Conservation (phyloP, 2,888 invertebrate genomes). For the Netelia melanura region DNA sequence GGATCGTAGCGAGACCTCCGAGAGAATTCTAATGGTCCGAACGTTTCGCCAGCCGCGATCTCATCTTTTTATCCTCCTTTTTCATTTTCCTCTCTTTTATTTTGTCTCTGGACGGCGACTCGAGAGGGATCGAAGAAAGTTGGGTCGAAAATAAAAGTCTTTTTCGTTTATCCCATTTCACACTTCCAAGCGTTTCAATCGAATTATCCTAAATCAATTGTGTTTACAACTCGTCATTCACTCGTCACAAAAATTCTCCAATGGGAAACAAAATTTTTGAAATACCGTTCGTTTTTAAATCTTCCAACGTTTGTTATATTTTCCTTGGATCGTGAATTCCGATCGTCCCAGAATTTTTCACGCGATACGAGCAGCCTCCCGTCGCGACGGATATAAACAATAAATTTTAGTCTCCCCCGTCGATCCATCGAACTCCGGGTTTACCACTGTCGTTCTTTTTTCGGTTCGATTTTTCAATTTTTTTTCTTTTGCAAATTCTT, state of each 20-base stretch:
- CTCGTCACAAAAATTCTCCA: too few species aligned
- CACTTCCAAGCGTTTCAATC: too few species aligned
- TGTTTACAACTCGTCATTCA: too few species aligned
- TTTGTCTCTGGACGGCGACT: not conserved
- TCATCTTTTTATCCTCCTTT: not conserved
- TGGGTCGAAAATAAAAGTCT: too few species aligned
- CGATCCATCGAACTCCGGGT: constrained; percentile 8
- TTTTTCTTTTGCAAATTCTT: not conserved
- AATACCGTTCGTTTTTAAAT: too few species aligned
- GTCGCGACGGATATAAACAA: constrained; percentile 49
- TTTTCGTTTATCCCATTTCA: too few species aligned
- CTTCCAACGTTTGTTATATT: constrained; percentile 6
- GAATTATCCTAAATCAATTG: too few species aligned
- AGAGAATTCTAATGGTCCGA: not conserved
- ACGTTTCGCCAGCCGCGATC: not conserved
- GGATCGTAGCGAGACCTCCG: not conserved
- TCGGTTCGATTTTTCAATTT: constrained; percentile 5
- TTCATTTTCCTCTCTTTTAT: not conserved
- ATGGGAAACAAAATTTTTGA: too few species aligned
- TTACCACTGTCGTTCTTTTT: constrained; percentile 17
- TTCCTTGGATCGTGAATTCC: not conserved
- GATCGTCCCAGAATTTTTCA: constrained; percentile 44
- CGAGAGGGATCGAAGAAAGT: not conserved
- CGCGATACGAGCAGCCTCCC: constrained; percentile 14
- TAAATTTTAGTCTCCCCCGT: constrained; percentile 46